Evolutionary conservation across 1,140 invertebrate genomes (phyloP), one percentile per base, ranked within the genome.

Genomic region (Hetaerina americana): DNA sequence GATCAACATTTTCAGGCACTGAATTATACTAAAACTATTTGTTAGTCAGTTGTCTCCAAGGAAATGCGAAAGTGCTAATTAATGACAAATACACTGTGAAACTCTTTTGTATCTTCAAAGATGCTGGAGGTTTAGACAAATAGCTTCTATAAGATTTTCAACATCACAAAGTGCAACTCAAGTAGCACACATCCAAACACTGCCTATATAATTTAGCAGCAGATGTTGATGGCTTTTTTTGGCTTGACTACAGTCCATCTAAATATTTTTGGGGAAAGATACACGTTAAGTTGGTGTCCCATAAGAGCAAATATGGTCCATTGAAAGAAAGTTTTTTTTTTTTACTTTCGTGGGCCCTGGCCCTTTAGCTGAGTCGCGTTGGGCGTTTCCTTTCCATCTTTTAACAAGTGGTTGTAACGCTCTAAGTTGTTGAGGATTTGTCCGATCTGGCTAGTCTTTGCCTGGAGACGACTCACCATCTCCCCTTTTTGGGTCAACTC

Each of bases 401-500:
- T 88, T 80, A 88, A 82, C 75, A 88, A 83, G 78, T 88, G 85
- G 81, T 89, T 90, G 82, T 90, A 92, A 83, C 92, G 92, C 84
- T 94, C 91, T 77, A 95, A 86, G 82, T 93, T 94, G 83, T 90
- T 89, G 76, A 95, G 86, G 79, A 95, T 90, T 83, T 92, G 90
- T 81, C 92, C 92, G 80, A 95, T 95, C 82, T 94, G 92, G 81
- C 89, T 89, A 75, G 92, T 93, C 85, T 94, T 95, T 75, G 88
- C 89, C 81, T 95, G 92, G 75, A 95, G 89, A 73, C 92, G 89
- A 81, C 90, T 91, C 75, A 95, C 92, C 88, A 94, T 90, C 83
- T 93, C 90, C 76, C 92, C 92, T 82, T 94, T 94, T 84, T 95
- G 91, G 74, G 91, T 93, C 80, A 95, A 86, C 83, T 95, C 93